Evolutionary conservation across 2,797 vertebrate species (phyloP).

Genomic region (Orestias chungarensis): DNA sequence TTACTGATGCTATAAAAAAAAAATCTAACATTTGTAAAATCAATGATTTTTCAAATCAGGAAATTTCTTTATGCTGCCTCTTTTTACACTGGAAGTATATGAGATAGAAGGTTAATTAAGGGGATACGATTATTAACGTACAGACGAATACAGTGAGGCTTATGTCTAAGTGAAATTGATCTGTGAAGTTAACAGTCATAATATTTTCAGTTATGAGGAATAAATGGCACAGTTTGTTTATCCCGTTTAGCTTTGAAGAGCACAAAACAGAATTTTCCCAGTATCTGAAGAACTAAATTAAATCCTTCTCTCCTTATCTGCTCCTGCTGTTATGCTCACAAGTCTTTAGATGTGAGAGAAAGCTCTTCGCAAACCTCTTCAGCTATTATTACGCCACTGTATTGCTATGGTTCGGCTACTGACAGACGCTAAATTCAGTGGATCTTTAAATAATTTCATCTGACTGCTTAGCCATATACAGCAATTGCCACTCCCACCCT

Average conservation of each 20-base stretch:
- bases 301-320: background rate
- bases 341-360: background rate
- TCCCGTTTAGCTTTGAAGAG: background rate
- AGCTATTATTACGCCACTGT: too few species aligned
- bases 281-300: background rate
- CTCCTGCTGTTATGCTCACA: background rate
- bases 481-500: background rate
- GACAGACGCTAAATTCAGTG: background rate
- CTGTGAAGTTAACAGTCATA: background rate
- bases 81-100: background rate
- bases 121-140: background rate
- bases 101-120: background rate
- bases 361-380: background rate
- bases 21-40: too few species aligned
- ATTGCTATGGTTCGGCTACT: background rate
- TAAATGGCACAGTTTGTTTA: background rate
- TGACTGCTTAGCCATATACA: background rate
- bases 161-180: background rate
- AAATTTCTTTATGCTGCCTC: background rate
- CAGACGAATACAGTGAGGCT: background rate
- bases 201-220: background rate
- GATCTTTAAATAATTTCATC: background rate
- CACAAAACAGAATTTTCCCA: background rate
- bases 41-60: background rate
- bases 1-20: background rate